Percentiles rank a stretch among this genome's conserved stretches.
Conservation (phyloP, 2,888 invertebrate genomes). For the Graphium colonna region DNA sequence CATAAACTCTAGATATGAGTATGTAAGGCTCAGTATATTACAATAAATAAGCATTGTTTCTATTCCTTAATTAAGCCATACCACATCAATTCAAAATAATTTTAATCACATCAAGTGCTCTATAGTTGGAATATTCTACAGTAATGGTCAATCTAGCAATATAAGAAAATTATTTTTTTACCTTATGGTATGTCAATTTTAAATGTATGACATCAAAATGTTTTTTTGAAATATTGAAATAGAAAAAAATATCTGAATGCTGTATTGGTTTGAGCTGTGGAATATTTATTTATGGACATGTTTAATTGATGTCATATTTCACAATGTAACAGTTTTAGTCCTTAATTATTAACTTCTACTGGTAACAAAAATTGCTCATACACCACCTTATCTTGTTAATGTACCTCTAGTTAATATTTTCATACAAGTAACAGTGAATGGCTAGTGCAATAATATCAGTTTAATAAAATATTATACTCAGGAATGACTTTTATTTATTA, state of each 20-base stretch:
- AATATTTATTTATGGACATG: background rate
- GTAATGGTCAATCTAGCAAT: conserved; percentile 9
- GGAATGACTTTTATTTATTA: conserved; percentile 71
- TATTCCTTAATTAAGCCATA: background rate
- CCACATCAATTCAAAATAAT: background rate
- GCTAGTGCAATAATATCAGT: conserved; percentile 62
- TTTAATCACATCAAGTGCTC: background rate
- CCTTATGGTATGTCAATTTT: conserved; percentile 16
- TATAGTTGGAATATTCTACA: background rate
- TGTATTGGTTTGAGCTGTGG: conserved; percentile 10
- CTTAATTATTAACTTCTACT: conserved; percentile 11
- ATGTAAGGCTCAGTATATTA: background rate
- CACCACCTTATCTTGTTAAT: conserved; percentile 61
- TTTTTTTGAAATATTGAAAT: background rate
- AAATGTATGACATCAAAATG: conserved; percentile 3
- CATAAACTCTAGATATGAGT: background rate
- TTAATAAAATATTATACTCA: conserved; percentile 68
- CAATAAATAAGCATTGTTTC: background rate
- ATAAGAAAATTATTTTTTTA: conserved; percentile 18
- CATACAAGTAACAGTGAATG: conserved; percentile 38
- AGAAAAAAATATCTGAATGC: background rate
- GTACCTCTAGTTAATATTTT: conserved; percentile 55
- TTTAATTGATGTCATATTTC: conserved; percentile 9
- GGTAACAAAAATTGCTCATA: conserved; percentile 69
- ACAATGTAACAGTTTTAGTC: conserved; percentile 13